Percentiles rank a stretch among this genome's conserved stretches.
phyloP scores from a whole-genome alignment of 1,140 invertebrate species.

The Hyles euphorbiae region DNA sequence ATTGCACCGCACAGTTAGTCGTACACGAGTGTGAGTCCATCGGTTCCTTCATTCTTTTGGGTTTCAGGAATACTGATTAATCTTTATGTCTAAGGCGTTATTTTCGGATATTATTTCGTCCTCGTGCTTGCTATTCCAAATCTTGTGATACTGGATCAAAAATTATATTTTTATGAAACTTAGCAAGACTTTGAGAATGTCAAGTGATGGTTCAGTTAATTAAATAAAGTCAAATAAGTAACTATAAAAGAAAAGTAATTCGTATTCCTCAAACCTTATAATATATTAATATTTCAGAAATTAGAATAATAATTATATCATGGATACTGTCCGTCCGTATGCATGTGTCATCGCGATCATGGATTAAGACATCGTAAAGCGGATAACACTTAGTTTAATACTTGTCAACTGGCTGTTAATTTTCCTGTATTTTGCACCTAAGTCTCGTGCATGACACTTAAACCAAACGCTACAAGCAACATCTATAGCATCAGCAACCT shows the following conservation, averaged over 20 bases:
- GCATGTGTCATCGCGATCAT: constrained; percentile 54
- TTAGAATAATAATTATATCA: constrained; percentile 5
- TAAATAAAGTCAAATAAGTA: too few species aligned
- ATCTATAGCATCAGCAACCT: constrained; percentile 7
- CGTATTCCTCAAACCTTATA: constrained; percentile 1
- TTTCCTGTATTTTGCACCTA: constrained; percentile 43
- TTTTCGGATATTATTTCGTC: too few species aligned
- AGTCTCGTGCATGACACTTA: constrained; percentile 2
- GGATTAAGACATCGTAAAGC: constrained; percentile 61
- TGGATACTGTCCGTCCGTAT: constrained; percentile 16
- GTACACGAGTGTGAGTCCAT: constrained; percentile 86
- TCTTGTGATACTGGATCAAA: too few species aligned
- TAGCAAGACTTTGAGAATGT: too few species aligned
- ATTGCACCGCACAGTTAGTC: constrained; percentile 89
- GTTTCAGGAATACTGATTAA: constrained; percentile 18
- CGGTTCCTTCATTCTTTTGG: constrained; percentile 15
- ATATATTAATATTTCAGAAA: constrained; percentile 19
- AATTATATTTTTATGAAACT: too few species aligned
- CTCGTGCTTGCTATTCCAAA: too few species aligned
- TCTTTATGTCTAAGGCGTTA: too few species aligned
- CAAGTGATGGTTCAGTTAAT: too few species aligned
- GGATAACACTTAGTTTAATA: constrained; percentile 51
- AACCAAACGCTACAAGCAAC: background rate
- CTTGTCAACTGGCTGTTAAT: constrained; percentile 40
- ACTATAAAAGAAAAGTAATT: too few species aligned